These are phyloP conservation scores for Nemotelus nigrinus DNA, from an alignment of 2,888 invertebrate genomes.

Conservation along the genomic window DNA sequence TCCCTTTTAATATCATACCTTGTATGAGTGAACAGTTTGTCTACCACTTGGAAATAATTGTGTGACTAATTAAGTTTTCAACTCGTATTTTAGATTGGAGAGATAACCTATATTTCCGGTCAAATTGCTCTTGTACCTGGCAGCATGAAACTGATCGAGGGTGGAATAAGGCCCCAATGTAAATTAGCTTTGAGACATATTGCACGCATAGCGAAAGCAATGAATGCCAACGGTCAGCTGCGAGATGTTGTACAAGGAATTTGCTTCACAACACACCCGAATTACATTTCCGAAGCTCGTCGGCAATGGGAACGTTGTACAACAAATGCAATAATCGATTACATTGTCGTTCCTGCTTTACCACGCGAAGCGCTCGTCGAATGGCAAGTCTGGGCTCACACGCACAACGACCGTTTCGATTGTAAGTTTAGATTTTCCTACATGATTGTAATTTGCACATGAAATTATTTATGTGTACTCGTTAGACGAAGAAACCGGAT, in stretches of 20 bases:
- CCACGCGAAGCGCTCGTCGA: conserved; percentile 85
- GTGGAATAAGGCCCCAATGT: conserved; percentile 84
- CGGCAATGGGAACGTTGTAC: conserved; percentile 84
- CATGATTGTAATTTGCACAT: background rate
- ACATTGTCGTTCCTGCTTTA: conserved; percentile 82
- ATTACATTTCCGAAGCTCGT: conserved; percentile 77
- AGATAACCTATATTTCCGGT: conserved; percentile 87
- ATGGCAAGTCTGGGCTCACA: conserved; percentile 94
- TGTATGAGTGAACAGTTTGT: no score
- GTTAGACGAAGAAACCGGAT: conserved; percentile 89
- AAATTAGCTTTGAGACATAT: conserved; percentile 86
- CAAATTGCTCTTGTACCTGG: conserved; percentile 92
- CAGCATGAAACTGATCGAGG: conserved; percentile 77
- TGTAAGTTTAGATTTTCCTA: conserved; percentile 68
- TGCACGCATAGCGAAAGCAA: conserved; percentile 81
- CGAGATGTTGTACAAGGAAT: conserved; percentile 88
- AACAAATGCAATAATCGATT: conserved; percentile 87
- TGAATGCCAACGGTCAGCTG: conserved; percentile 79
- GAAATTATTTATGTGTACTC: background rate
- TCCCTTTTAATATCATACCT: no score
- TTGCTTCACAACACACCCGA: conserved; percentile 83
- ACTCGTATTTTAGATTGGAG: conserved; percentile 72
- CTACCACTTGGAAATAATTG: no score
- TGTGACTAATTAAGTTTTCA: no score
- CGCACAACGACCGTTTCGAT: conserved; percentile 87